These are phyloP conservation scores for Ctenosaura bakeri DNA, from an alignment of 2,797 vertebrate genomes.

Conservation along the genomic window DNA sequence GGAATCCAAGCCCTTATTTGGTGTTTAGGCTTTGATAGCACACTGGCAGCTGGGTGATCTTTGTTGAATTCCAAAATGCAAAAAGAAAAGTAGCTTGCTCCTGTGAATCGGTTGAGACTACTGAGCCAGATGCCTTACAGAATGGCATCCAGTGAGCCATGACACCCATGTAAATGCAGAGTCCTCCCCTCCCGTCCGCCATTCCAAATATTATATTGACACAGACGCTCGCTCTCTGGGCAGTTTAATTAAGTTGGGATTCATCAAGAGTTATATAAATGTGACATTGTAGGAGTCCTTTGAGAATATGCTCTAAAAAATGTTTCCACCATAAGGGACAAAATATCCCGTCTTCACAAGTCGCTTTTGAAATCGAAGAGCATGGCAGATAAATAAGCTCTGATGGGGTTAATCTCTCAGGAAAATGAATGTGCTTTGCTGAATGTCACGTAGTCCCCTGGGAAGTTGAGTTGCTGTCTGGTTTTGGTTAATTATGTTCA, in stretches of 20 bases:
- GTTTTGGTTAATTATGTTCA: slow-evolving; percentile 19
- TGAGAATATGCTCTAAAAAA: slow-evolving; percentile 47
- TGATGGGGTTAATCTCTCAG: slow-evolving; percentile 47
- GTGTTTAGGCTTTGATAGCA: slow-evolving; percentile 73
- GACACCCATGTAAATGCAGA: slow-evolving; percentile 65
- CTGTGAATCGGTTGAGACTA: slow-evolving; percentile 70
- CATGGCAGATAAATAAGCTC: slow-evolving; percentile 45
- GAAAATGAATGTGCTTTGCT: slow-evolving; percentile 26
- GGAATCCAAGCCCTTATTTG: slow-evolving; percentile 74
- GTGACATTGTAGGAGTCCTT: slow-evolving; percentile 61
- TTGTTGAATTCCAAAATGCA: slow-evolving; percentile 74
- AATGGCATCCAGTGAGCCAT: slow-evolving; percentile 35
- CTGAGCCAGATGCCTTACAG: slow-evolving; percentile 71
- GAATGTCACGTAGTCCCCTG: slow-evolving; percentile 10
- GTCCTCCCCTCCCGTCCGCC: slow-evolving; percentile 14
- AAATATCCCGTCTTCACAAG: slow-evolving; percentile 25
- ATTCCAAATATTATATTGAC: slow-evolving; percentile 52
- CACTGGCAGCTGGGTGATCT: slow-evolving; percentile 77
- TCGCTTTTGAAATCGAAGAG: slow-evolving; percentile 10
- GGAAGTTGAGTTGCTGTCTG: slow-evolving; percentile 17
- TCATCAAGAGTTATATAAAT: slow-evolving; percentile 64
- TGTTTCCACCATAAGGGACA: slow-evolving; percentile 23
- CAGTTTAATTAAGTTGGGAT: slow-evolving; percentile 75
- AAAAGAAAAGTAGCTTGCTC: slow-evolving; percentile 68
- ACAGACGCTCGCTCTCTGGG: slow-evolving; percentile 63